These are phyloP conservation scores for Petrocephalus schoutedeni DNA, from an alignment of 2,797 vertebrate species.

Conservation along the genomic window DNA sequence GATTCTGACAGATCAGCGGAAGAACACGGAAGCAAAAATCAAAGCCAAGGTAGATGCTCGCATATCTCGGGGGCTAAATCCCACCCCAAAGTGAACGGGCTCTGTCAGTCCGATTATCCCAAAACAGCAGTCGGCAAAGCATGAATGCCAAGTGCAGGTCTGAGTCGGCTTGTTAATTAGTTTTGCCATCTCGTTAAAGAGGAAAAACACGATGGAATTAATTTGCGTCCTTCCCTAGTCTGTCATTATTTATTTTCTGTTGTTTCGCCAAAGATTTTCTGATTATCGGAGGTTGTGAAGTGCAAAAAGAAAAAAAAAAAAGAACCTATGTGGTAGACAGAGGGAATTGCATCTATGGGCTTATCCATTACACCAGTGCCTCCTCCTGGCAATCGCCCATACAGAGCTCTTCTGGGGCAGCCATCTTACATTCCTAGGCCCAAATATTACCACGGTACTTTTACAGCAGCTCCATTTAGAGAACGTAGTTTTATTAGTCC, in stretches of 20 bases:
- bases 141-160: not conserved
- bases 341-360: not conserved
- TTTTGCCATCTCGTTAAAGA: slow-evolving; percentile 26
- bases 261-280: not conserved
- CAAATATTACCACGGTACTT: not conserved
- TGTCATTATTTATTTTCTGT: not conserved
- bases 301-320: not conserved
- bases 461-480: not conserved
- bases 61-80: not conserved
- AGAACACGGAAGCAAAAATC: not conserved
- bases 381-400: not conserved
- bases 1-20: not conserved
- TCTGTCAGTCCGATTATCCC: slow-evolving; percentile 22
- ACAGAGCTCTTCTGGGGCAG: not conserved
- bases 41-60: not conserved
- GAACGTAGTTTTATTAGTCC: not conserved
- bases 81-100: not conserved
- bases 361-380: not conserved
- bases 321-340: not conserved
- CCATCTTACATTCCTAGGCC: not conserved
- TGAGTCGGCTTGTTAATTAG: slow-evolving; percentile 26
- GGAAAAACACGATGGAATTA: slow-evolving; percentile 22
- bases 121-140: slow-evolving; percentile 13
- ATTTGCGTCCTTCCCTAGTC: slow-evolving; percentile 18
- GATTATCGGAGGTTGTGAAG: slow-evolving; percentile 16